These are phyloP conservation scores for Terrapene triunguis DNA, from an alignment of 2,113 vertebrate species.

Conservation along the genomic window DNA sequence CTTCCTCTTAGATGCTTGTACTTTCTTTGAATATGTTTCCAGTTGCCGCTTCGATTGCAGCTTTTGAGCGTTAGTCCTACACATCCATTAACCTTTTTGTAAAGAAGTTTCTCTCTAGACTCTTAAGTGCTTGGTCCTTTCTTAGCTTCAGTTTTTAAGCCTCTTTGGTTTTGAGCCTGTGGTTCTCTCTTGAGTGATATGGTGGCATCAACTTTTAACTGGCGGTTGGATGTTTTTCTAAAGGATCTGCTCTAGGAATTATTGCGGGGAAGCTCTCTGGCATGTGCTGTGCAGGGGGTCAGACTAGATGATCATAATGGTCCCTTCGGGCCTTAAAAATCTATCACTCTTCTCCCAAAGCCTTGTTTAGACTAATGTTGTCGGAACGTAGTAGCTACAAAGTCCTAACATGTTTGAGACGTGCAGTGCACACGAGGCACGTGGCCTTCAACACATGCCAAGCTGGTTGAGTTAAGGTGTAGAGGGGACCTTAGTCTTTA, in stretches of 20 bases:
- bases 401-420: not conserved
- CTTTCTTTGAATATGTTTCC: not conserved
- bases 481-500: not conserved
- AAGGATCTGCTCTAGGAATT: no score
- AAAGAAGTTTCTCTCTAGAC: not conserved
- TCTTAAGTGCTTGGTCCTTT: not conserved
- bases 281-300: no score
- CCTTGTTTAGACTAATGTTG: not conserved
- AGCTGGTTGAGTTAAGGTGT: not conserved
- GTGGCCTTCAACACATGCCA: not conserved
- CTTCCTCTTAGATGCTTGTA: not conserved
- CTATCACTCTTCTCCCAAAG: not conserved
- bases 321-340: no score
- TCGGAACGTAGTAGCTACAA: not conserved
- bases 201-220: conserved; percentile 11
- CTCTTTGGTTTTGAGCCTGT: conserved; percentile 12
- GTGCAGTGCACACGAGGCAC: no score
- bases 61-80: not conserved
- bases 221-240: no score
- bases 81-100: not conserved
- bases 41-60: not conserved
- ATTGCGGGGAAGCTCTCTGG: no score
- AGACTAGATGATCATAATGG: no score
- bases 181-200: conserved; percentile 43
- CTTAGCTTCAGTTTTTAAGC: conserved; percentile 22